Evolutionary conservation across 2,113 vertebrate species (phyloP), one percentile per base, ranked within the genome.

Genomic region (Hippocampus mohnikei): DNA sequence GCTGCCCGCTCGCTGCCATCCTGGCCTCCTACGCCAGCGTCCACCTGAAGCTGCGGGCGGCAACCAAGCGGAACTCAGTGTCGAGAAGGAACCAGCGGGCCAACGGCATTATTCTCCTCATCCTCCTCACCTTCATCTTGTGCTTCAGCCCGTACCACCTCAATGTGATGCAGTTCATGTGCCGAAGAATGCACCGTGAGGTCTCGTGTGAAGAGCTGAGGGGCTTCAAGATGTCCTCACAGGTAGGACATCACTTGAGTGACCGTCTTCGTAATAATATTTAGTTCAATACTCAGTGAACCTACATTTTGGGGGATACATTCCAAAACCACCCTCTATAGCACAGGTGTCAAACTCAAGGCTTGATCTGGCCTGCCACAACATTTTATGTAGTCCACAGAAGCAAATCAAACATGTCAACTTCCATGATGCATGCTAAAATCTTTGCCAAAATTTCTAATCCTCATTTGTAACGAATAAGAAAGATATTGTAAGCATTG

Each of bases 111-210:
- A 93, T 92, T 8, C 79, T 94, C 60, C 79, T 92, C 66, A 93
- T 94, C 71, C 90, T 95, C 44, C 71, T 94, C 66, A 92, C 92
- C 0, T 91, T 94, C 21, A 41, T 92, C 4, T 2, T 91, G 48
- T 94, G 93, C 81, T 95, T 95, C 88, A 89, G 92, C 71, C 94
- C 94, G 5, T 95, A 93, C 81, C 95, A 95, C 69, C 46, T 95
- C 82, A 93, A 92, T 58, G 72, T 95, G 0, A 88, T 93, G 63
- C 94, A 94, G 89, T 94, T 94, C 72, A 91, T 91, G 91, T 75
- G 87, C 53, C 89, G 89, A 20, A 92, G 88, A 76, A 74, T 92
- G 40, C 71, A 88, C 52, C 82, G 79, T 33, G 81, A 75, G 69
- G 90, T 91, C 0, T 86, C 86, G 25, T 95, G 94, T 37, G 80